Conservation (phyloP, 2,113 vertebrate species). For the Microcebus lehilahytsara region DNA sequence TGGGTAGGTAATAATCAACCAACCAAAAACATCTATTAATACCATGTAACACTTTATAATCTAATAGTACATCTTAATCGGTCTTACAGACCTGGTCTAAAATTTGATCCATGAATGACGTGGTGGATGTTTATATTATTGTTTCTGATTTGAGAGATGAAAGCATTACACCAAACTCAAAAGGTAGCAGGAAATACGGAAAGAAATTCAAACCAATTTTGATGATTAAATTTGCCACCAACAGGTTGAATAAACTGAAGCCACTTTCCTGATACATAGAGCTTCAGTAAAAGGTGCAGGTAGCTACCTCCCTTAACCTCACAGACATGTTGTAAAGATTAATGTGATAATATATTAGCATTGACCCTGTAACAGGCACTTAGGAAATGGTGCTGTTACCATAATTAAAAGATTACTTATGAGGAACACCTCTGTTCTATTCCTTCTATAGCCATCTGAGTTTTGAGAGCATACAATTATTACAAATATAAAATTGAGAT, state of each 20-base stretch:
- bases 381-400: neutral
- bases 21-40: neutral
- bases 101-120: neutral
- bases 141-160: neutral
- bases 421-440: neutral
- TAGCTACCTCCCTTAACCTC: neutral
- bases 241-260: neutral
- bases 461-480: neutral
- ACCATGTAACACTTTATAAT: neutral
- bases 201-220: neutral
- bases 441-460: neutral
- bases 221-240: neutral
- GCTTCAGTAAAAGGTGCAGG: neutral
- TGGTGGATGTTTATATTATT: neutral
- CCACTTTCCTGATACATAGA: neutral
- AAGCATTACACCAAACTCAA: neutral
- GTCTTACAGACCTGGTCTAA: neutral
- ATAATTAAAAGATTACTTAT: constrained; percentile 45
- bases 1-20: neutral
- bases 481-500: constrained; percentile 24
- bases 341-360: constrained; percentile 40
- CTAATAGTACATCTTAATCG: neutral
- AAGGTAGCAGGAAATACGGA: neutral
- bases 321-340: neutral
- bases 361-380: neutral